Evolutionary conservation across 2,888 invertebrate genomes (phyloP).

Genomic region (Oithona nana): DNA sequence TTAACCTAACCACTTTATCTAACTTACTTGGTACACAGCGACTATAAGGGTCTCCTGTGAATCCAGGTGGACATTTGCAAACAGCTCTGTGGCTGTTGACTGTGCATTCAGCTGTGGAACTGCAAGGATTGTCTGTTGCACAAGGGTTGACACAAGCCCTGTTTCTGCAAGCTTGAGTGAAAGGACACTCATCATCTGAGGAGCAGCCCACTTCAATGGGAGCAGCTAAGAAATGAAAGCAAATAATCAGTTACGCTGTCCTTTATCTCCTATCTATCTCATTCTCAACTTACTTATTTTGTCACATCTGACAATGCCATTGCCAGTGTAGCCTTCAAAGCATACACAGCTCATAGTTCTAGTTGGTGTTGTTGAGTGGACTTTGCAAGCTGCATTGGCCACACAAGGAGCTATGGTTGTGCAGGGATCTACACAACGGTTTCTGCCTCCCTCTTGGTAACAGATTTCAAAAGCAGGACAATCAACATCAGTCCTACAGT

Average conservation of each 20-base stretch:
- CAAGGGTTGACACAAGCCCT: slow-evolving; percentile 37
- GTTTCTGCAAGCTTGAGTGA: slow-evolving; percentile 43
- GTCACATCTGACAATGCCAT: slow-evolving; percentile 47
- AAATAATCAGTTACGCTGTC: slow-evolving; percentile 8
- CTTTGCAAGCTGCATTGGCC: slow-evolving; percentile 48
- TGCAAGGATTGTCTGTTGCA: slow-evolving; percentile 33
- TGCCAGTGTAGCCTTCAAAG: slow-evolving; percentile 57
- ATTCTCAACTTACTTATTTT: slow-evolving; percentile 31
- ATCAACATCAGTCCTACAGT: slow-evolving; percentile 22
- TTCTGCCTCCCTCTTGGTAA: slow-evolving; percentile 53
- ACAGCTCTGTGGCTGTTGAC: slow-evolving; percentile 55
- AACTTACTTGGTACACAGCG: slow-evolving; percentile 43
- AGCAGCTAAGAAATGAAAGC: neutral
- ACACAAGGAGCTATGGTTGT: slow-evolving; percentile 46
- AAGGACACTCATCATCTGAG: slow-evolving; percentile 43
- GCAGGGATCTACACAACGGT: slow-evolving; percentile 67
- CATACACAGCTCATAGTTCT: slow-evolving; percentile 75
- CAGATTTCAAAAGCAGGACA: slow-evolving; percentile 50
- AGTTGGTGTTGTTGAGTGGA: slow-evolving; percentile 64
- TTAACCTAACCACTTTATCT: neutral
- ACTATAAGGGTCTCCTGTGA: slow-evolving; percentile 54
- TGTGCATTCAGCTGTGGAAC: slow-evolving; percentile 62
- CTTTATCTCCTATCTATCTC: slow-evolving; percentile 42
- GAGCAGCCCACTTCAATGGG: slow-evolving; percentile 14
- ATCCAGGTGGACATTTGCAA: slow-evolving; percentile 47